Conservation (phyloP, 2,113 vertebrate genomes). For the Morone saxatilis region DNA sequence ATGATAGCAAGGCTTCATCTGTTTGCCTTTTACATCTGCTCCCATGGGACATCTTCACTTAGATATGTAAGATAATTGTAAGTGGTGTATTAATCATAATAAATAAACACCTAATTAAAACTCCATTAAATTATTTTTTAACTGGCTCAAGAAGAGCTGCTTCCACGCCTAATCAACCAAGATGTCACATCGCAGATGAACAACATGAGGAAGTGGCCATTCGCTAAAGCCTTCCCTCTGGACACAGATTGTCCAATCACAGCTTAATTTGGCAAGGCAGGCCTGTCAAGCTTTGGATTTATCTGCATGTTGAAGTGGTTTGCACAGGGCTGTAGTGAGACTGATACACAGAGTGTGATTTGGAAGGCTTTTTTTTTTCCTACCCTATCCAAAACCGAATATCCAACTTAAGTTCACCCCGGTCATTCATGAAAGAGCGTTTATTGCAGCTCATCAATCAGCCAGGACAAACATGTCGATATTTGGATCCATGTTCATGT, state of each 20-base stretch:
- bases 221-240: not conserved
- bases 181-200: slow-evolving; percentile 10
- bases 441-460: slow-evolving; percentile 68
- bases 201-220: not conserved
- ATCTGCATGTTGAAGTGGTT: not conserved
- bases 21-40: slow-evolving; percentile 18
- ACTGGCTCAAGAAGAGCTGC: slow-evolving; percentile 5
- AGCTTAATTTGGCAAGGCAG: not conserved
- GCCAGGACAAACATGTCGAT: slow-evolving; percentile 55
- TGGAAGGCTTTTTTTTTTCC: too few species aligned
- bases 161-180: not conserved
- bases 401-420: not conserved
- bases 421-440: slow-evolving; percentile 32
- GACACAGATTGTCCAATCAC: not conserved
- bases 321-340: not conserved
- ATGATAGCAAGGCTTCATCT: not conserved
- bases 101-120: slow-evolving; percentile 8
- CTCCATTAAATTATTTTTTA: slow-evolving; percentile 4
- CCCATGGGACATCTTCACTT: not conserved
- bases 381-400: not conserved
- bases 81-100: not conserved
- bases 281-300: not conserved
- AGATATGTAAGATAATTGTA: not conserved
- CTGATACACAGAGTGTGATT: not conserved
- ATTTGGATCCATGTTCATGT: slow-evolving; percentile 52